phyloP scores from a whole-genome alignment of 53 echinoderm and acorn worm species.

The Holothuria scabra region DNA sequence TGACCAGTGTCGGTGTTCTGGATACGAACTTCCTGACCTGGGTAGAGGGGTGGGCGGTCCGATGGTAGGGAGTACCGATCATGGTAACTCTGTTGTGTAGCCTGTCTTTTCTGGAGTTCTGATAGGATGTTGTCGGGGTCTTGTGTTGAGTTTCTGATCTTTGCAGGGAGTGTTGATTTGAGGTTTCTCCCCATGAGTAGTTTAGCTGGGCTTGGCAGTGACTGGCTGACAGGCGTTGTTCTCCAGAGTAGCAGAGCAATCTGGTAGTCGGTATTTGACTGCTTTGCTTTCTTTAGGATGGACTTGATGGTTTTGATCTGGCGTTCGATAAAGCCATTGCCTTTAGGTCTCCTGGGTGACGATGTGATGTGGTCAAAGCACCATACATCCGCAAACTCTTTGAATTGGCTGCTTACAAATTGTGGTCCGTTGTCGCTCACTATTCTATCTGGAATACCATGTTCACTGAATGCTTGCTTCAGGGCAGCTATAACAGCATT shows the following conservation, averaged over 20 bases:
- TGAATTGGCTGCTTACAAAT: neutral
- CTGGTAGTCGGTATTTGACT: neutral
- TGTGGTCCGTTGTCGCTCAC: constrained; percentile 48
- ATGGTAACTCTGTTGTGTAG: constrained; percentile 5
- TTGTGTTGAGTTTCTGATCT: neutral
- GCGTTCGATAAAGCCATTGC: constrained; percentile 7
- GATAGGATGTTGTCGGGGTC: neutral
- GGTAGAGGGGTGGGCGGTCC: constrained; percentile 9
- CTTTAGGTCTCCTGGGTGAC: neutral
- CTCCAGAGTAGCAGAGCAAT: neutral
- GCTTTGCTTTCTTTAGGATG: neutral
- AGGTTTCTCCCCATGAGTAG: constrained; percentile 19
- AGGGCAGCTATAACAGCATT: neutral
- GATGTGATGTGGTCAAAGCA: neutral
- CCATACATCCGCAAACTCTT: constrained; percentile 8
- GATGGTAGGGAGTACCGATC: constrained; percentile 1
- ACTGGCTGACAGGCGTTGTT: neutral
- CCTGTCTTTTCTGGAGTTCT: constrained; percentile 36
- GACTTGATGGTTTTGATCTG: neutral
- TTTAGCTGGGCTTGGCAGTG: neutral
- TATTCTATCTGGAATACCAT: constrained; percentile 41
- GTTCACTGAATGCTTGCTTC: constrained; percentile 11
- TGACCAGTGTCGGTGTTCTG: constrained; percentile 15
- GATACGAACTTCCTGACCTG: constrained; percentile 35
- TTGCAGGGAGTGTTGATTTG: constrained; percentile 13